Evolutionary conservation across 2,797 vertebrate species (phyloP).

Genomic region (Thaleichthys pacificus): DNA sequence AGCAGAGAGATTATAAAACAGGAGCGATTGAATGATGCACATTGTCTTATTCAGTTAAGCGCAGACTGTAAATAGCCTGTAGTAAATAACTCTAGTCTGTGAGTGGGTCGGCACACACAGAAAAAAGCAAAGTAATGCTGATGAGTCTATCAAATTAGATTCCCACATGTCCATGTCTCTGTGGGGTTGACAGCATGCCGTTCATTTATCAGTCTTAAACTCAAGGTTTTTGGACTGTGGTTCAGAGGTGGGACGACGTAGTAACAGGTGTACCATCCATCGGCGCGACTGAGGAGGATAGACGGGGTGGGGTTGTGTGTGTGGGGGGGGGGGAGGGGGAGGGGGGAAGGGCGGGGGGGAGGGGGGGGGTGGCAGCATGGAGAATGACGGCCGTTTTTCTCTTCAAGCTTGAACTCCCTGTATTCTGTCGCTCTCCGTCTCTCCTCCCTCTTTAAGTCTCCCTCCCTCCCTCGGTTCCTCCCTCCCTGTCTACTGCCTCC

Average conservation of each 20-base stretch:
- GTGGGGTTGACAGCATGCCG: conserved; percentile 9
- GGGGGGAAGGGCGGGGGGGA: too few species aligned
- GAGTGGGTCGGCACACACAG: neutral
- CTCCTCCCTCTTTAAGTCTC: neutral
- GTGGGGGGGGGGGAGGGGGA: neutral
- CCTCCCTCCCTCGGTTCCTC: neutral
- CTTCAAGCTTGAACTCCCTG: conserved; percentile 40
- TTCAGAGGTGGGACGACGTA: conserved; percentile 16
- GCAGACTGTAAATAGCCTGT: neutral
- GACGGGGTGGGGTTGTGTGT: neutral
- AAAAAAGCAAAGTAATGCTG: conserved; percentile 1
- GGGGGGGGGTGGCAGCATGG: conserved; percentile 8
- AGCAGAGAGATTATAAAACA: neutral
- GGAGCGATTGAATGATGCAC: neutral
- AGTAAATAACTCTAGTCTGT: too few species aligned
- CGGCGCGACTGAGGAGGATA: conserved; percentile 15
- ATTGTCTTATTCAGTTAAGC: neutral
- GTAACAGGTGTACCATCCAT: conserved; percentile 46
- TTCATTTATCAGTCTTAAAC: conserved; percentile 22
- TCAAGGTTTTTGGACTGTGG: conserved; percentile 10
- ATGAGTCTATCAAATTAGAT: conserved; percentile 19
- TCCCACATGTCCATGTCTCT: conserved; percentile 10
- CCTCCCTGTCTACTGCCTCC: neutral
- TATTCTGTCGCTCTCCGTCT: neutral
- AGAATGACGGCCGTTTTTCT: conserved; percentile 32